These are phyloP conservation scores for Strigamia maritima DNA, from an alignment of 2,888 invertebrate genomes.

Conservation along the genomic window DNA sequence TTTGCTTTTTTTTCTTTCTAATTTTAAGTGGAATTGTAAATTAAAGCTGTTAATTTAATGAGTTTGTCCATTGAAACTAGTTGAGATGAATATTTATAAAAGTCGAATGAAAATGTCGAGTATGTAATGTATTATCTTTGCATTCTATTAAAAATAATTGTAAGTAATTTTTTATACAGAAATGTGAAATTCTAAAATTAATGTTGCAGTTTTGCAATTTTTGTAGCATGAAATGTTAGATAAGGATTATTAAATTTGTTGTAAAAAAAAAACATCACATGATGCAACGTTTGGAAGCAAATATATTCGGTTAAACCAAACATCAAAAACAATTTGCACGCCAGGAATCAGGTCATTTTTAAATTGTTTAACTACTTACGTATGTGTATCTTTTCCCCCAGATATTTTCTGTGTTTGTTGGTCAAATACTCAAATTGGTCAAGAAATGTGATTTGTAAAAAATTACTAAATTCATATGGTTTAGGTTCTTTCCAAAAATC, in stretches of 20 bases:
- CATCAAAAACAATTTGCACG: too few relatives aligned
- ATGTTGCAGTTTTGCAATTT: background rate
- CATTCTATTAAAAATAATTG: constrained; percentile 1
- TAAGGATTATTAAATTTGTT: background rate
- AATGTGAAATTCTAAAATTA: background rate
- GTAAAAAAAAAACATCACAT: too few relatives aligned
- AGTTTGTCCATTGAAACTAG: constrained; percentile 22
- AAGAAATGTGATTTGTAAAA: too few relatives aligned
- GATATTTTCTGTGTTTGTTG: too few relatives aligned
- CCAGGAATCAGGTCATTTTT: too few relatives aligned
- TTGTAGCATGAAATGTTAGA: background rate
- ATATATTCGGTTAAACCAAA: too few relatives aligned
- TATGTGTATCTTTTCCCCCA: too few relatives aligned
- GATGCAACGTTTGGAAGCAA: too few relatives aligned
- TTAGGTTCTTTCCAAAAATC: background rate
- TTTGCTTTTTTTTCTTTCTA: constrained; percentile 27
- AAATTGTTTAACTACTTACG: too few relatives aligned
- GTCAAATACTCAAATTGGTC: too few relatives aligned
- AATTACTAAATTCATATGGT: background rate
- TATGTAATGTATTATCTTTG: background rate
- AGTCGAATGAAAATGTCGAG: background rate
- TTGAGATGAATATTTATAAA: constrained; percentile 18
- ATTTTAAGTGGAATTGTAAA: constrained; percentile 21
- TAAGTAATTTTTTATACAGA: background rate
- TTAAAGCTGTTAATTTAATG: constrained; percentile 34